Evolutionary conservation across 2,888 invertebrate species (phyloP).

Genomic region (Lycophotia porphyrea): DNA sequence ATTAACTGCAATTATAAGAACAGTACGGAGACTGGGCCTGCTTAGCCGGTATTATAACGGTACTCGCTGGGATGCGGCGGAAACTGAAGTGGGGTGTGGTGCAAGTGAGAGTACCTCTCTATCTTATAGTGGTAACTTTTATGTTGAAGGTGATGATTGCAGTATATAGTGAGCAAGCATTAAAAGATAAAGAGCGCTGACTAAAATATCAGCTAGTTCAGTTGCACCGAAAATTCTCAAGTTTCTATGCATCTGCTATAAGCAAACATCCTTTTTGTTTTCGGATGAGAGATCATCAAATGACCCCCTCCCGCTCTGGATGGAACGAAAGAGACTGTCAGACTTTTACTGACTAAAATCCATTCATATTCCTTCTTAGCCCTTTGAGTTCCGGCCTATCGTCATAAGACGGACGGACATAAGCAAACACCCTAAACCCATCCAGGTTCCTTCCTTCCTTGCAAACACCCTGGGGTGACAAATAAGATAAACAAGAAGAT

Average conservation of each 20-base stretch:
- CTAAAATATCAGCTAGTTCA: too few species aligned
- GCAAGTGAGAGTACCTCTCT: constrained; percentile 26
- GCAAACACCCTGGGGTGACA: background rate
- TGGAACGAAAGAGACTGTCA: too few species aligned
- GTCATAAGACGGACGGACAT: too few species aligned
- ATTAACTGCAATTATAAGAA: constrained; percentile 89
- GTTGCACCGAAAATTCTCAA: background rate
- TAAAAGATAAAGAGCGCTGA: background rate
- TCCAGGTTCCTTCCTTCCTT: too few species aligned
- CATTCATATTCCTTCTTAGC: too few species aligned
- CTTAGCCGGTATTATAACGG: constrained; percentile 84
- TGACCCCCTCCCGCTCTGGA: too few species aligned
- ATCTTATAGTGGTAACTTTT: background rate
- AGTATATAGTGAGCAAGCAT: background rate
- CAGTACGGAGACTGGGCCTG: constrained; percentile 80
- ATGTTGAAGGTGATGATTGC: background rate
- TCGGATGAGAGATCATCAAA: too few species aligned
- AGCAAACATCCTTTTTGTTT: background rate
- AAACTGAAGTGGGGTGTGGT: constrained; percentile 69
- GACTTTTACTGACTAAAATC: too few species aligned
- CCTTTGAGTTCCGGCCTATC: too few species aligned
- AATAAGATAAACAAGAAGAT: too few species aligned
- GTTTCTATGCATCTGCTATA: background rate
- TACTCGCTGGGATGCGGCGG: constrained; percentile 79
- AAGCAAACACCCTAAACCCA: too few species aligned